Percentiles rank a stretch among this genome's conserved stretches.
phyloP scores from a whole-genome alignment of 2,888 invertebrate species.

The Aporophyla lueneburgensis region DNA sequence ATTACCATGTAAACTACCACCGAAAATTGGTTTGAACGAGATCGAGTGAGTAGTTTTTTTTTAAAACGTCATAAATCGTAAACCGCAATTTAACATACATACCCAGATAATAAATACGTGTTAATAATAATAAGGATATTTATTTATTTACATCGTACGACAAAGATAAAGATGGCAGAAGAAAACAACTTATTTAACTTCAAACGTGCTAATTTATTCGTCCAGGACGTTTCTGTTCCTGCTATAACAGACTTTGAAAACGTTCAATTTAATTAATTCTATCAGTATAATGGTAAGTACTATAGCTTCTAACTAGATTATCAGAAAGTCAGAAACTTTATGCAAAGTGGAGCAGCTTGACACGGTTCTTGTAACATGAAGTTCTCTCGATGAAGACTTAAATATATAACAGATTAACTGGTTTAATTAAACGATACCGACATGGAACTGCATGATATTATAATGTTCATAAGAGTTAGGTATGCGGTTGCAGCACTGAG shows the following conservation, averaged over 20 bases:
- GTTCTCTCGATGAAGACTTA: slow-evolving; percentile 36
- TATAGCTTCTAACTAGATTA: slow-evolving; percentile 39
- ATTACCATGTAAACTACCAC: too few species aligned
- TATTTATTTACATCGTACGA: background rate
- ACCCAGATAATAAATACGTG: too few species aligned
- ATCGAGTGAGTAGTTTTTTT: too few species aligned
- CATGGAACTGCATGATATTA: slow-evolving; percentile 31
- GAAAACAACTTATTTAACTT: background rate
- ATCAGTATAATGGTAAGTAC: slow-evolving; percentile 28
- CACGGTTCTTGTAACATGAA: slow-evolving; percentile 41
- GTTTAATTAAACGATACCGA: slow-evolving; percentile 47
- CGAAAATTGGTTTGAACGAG: too few species aligned
- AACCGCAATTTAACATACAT: too few species aligned
- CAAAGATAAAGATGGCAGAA: background rate
- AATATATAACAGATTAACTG: slow-evolving; percentile 39
- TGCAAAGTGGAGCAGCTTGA: slow-evolving; percentile 46
- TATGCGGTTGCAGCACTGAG: slow-evolving; percentile 15
- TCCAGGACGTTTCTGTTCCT: slow-evolving; percentile 17
- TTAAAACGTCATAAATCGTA: too few species aligned
- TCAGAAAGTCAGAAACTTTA: slow-evolving; percentile 51
- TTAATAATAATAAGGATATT: background rate
- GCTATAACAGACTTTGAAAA: slow-evolving; percentile 25
- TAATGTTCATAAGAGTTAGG: slow-evolving; percentile 37
- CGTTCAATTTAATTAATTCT: slow-evolving; percentile 43
- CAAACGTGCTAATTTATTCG: slow-evolving; percentile 24